Conservation (phyloP, 2,113 vertebrate species). For the Artemisiospiza belli region DNA sequence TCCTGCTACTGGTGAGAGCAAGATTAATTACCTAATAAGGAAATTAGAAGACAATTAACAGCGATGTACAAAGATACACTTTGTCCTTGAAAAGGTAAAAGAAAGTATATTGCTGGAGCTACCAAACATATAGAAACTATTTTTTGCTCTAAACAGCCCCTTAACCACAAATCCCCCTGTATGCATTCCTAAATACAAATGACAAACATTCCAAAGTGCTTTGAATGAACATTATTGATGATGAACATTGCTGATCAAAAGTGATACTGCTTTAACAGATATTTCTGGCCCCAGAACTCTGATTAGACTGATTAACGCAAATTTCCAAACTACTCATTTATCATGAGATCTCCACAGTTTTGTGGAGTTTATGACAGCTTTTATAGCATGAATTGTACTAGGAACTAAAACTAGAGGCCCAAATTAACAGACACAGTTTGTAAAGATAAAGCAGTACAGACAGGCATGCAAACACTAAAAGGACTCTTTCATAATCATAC, state of each 20-base stretch:
- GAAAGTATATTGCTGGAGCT: background rate
- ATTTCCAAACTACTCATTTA: background rate
- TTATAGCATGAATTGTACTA: background rate
- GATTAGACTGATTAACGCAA: background rate
- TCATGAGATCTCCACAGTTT: background rate
- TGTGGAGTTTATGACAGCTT: background rate
- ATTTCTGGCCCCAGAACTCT: background rate
- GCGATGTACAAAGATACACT: background rate
- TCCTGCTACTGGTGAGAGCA: background rate
- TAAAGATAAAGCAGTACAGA: background rate
- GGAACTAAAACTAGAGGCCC: background rate
- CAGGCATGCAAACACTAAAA: background rate
- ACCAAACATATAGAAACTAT: background rate
- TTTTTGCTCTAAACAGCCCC: background rate
- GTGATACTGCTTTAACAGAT: background rate
- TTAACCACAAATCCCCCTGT: background rate
- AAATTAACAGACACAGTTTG: background rate
- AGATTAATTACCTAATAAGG: background rate
- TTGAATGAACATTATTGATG: background rate
- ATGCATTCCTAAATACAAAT: background rate
- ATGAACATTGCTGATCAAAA: background rate
- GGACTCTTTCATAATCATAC: background rate
- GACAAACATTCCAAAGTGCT: background rate
- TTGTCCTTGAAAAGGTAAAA: background rate
- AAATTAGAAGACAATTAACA: background rate